phyloP scores from a whole-genome alignment of 2,797 vertebrate species.

The Hipposideros larvatus region DNA sequence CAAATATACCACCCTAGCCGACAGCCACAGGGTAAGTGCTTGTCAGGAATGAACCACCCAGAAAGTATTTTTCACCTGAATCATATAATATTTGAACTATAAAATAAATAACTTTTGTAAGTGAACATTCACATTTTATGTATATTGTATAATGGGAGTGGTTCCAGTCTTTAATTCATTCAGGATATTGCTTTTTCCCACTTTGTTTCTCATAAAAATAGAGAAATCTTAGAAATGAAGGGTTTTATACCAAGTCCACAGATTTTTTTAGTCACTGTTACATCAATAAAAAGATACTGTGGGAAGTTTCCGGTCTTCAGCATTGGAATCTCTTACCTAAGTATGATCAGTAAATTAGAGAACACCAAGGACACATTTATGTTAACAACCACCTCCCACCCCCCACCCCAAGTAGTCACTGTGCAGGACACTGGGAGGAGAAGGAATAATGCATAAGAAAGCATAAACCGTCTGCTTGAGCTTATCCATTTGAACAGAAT shows the following conservation, averaged over 20 bases:
- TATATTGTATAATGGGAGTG: not conserved
- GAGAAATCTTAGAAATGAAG: constrained; percentile 14
- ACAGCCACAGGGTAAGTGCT: constrained; percentile 94
- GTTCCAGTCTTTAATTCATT: not conserved
- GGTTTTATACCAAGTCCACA: not conserved
- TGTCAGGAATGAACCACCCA: not conserved
- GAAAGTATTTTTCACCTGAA: not conserved
- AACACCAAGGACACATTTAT: not conserved
- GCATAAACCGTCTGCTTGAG: not conserved
- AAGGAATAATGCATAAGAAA: not conserved
- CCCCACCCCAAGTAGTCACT: not conserved
- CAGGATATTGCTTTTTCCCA: not conserved
- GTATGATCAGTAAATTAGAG: not conserved
- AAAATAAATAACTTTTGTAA: not conserved
- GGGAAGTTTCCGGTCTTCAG: not conserved
- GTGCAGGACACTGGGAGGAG: not conserved
- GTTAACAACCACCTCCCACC: too few relatives aligned
- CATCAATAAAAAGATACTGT: not conserved
- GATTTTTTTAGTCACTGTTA: not conserved
- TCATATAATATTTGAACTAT: not conserved
- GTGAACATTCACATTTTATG: not conserved
- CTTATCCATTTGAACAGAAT: not conserved
- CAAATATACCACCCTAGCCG: constrained; percentile 98
- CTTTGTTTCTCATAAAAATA: not conserved
- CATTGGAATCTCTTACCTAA: not conserved